phyloP scores from a whole-genome alignment of 2,888 invertebrate species.

The Erebia ligea region DNA sequence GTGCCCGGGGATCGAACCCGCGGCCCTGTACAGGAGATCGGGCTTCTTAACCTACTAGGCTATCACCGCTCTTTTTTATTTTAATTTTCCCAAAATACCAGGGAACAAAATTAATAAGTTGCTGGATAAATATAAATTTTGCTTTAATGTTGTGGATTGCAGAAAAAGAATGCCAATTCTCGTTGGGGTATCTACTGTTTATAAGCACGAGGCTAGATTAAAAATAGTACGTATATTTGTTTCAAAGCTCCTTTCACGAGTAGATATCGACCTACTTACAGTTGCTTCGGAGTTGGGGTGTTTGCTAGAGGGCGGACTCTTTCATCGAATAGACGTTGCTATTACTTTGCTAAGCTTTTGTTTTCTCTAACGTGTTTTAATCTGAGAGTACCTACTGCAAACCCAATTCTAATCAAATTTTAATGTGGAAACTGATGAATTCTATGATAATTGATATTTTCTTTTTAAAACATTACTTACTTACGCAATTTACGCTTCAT shows the following conservation, averaged over 20 bases:
- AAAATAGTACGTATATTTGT: background rate
- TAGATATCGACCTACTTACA: constrained; percentile 12
- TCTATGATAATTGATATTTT: too few relatives aligned
- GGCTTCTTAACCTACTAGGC: too few relatives aligned
- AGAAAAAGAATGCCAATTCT: background rate
- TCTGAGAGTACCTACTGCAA: background rate
- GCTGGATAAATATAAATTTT: too few relatives aligned
- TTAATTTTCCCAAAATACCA: too few relatives aligned
- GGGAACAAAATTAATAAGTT: too few relatives aligned
- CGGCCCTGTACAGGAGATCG: too few relatives aligned
- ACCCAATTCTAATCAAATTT: background rate
- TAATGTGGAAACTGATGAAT: too few relatives aligned
- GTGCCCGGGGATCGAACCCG: too few relatives aligned
- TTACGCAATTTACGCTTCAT: too few relatives aligned
- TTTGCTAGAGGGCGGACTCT: background rate
- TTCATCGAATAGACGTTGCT: background rate
- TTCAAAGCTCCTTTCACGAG: background rate
- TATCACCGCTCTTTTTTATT: too few relatives aligned
- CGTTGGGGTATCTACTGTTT: background rate
- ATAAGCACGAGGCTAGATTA: background rate
- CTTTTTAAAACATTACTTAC: too few relatives aligned
- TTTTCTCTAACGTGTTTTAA: constrained; percentile 7
- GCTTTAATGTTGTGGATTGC: background rate
- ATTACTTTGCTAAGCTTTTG: background rate
- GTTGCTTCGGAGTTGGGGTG: constrained; percentile 4